These are phyloP conservation scores for Zele albiditarsus DNA, from an alignment of 2,888 invertebrate genomes.

Conservation along the genomic window DNA sequence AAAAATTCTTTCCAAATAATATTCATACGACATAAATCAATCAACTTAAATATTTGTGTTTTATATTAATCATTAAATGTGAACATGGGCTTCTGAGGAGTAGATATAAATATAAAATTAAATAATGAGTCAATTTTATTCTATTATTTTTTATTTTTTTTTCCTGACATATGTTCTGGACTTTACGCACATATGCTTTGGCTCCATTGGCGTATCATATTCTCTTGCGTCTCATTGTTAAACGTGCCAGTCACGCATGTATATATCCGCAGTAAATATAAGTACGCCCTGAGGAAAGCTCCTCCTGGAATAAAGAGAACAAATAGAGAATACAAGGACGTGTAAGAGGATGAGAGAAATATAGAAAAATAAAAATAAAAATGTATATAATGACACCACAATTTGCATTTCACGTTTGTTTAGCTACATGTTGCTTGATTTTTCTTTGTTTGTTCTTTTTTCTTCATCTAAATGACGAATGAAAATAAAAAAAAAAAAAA, in stretches of 20 bases:
- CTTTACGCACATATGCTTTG: conserved; percentile 35
- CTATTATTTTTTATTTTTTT: background rate
- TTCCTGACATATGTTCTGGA: conserved; percentile 52
- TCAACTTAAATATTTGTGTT: background rate
- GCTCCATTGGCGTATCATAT: conserved; percentile 35
- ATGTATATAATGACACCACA: conserved; percentile 24
- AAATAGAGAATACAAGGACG: conserved; percentile 12
- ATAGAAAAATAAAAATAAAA: background rate
- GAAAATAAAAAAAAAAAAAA: background rate
- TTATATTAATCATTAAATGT: background rate
- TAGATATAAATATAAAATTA: background rate
- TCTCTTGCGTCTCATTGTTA: conserved; percentile 52
- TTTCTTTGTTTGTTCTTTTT: background rate
- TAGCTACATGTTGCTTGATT: background rate
- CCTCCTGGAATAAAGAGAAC: conserved; percentile 39
- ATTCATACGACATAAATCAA: background rate
- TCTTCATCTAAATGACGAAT: background rate
- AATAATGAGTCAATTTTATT: background rate
- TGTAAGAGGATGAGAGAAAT: background rate
- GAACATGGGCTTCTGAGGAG: too few relatives aligned
- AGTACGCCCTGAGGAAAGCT: conserved; percentile 28
- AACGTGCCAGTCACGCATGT: conserved; percentile 64
- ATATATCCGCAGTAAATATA: conserved; percentile 12
- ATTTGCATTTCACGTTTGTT: conserved; percentile 30
- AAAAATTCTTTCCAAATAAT: background rate